Evolutionary conservation across 2,888 invertebrate species (phyloP).

Genomic region (Parasteatoda lunata): DNA sequence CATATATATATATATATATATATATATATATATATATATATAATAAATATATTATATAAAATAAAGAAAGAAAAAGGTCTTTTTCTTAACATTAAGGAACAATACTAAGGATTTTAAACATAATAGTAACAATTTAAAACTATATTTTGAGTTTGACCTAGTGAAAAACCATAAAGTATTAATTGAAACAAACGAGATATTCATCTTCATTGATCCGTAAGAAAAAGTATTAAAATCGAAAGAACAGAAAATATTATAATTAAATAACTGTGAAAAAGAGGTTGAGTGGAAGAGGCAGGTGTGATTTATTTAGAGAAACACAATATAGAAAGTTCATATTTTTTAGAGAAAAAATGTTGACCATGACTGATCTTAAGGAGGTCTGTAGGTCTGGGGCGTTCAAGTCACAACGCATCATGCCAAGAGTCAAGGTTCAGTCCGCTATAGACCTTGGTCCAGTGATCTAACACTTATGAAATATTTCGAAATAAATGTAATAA

Average conservation of each 20-base stretch:
- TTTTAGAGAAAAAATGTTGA: neutral
- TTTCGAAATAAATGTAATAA: constrained; percentile 15
- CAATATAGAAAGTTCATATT: neutral
- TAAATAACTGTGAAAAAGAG: neutral
- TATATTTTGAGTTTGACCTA: too few relatives aligned
- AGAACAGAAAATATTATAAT: neutral
- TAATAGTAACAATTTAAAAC: too few relatives aligned
- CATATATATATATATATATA: too few relatives aligned
- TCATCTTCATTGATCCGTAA: too few relatives aligned
- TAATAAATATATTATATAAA: too few relatives aligned
- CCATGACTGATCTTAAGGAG: constrained; percentile 21
- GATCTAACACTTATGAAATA: constrained; percentile 49
- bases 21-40: too few relatives aligned
- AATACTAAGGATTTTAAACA: too few relatives aligned
- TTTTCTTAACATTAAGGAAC: too few relatives aligned
- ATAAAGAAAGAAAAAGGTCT: too few relatives aligned
- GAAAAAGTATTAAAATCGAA: neutral
- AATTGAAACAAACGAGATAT: too few relatives aligned
- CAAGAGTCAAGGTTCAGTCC: constrained; percentile 53
- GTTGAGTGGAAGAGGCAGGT: neutral
- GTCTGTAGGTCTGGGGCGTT: constrained; percentile 59
- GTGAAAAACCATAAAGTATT: too few relatives aligned
- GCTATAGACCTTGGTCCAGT: constrained; percentile 54
- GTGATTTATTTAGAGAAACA: neutral
- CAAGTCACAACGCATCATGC: constrained; percentile 33